Evolutionary conservation across 2,888 invertebrate genomes (phyloP), one percentile per base, ranked within the genome.

Genomic region (Dryobotodes eremita): DNA sequence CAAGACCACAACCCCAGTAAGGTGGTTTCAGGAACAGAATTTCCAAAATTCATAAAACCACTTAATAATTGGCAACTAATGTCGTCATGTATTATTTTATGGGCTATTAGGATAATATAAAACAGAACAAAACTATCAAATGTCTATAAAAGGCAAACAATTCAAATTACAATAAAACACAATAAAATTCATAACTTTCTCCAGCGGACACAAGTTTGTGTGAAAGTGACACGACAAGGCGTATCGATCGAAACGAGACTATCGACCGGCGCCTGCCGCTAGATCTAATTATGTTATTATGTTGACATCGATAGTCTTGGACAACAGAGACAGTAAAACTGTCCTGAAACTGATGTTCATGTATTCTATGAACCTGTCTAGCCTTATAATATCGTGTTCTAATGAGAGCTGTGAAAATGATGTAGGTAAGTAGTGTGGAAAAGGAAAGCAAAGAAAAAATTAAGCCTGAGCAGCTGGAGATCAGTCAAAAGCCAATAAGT

Each of bases 101-200:
- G 62, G 15, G 23, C 36, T 42, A 50, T 15, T 50, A 31, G 57
- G 62, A 50, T 62, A 71, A 74, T 61, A 69, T 11, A 53, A 55
- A 59, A 69, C 42, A 31, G 42, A 61, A 31, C 31, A 36, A 59
- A 71, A 61, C 64, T 82, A 70, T 83, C 26, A 42, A 75, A 71
- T 23, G 36, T 48, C 68, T 61, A 46, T 62, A 64, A 46, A 75
- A 79, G 59, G 62, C 46, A 64, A 66, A 48, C 71, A 59, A 66
- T 79, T 83, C 77, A 64, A 65, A 73, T 87, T 55, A 87, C 79
- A 86, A 86, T 75, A 87, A 79, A 86, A 87, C 86, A 79, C 53
- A 82, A 85, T 62, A 74, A 84, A 81, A 77, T 68, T 53, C 55
- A 77, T 77, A 79, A 85, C 86, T 86, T 86, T 86, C 86, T 75